Conservation (phyloP, 2,888 invertebrate species). For the Caenorhabditis sp. region DNA sequence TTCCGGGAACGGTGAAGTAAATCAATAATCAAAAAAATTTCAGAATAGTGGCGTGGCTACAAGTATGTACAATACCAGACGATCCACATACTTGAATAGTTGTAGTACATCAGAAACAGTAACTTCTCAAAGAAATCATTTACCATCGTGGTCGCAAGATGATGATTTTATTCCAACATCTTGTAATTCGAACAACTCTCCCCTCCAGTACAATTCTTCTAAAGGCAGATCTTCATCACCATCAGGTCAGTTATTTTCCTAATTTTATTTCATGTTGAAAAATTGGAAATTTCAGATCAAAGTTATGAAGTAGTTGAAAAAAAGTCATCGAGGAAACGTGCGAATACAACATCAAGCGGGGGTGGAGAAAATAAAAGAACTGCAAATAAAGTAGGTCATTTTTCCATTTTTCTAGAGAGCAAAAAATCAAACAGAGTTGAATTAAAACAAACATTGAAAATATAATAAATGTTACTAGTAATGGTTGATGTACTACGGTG, state of each 20-base stretch:
- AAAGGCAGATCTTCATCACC: constrained; percentile 8
- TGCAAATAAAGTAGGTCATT: constrained; percentile 40
- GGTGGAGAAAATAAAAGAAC: constrained; percentile 41
- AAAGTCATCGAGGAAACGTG: constrained; percentile 27
- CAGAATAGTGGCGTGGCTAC: constrained; percentile 40
- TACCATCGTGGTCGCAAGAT: background rate
- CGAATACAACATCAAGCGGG: constrained; percentile 44
- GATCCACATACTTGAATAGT: constrained; percentile 34
- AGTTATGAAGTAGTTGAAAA: constrained; percentile 4
- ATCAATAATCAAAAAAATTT: constrained; percentile 2
- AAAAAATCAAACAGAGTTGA: background rate
- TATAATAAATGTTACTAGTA: too few relatives aligned
- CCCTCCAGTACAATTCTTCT: background rate
- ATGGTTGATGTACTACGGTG: too few relatives aligned
- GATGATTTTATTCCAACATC: constrained; percentile 4
- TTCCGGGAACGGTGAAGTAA: background rate
- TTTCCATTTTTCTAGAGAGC: too few relatives aligned
- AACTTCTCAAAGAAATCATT: background rate
- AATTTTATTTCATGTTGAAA: background rate
- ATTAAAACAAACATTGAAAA: background rate
- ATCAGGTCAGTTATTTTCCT: background rate
- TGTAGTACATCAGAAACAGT: background rate
- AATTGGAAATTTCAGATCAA: background rate
- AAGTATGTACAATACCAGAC: constrained; percentile 38
- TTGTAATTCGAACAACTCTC: background rate